Conservation (phyloP, 2,797 vertebrate species). For the Gymnothorax javanicus region DNA sequence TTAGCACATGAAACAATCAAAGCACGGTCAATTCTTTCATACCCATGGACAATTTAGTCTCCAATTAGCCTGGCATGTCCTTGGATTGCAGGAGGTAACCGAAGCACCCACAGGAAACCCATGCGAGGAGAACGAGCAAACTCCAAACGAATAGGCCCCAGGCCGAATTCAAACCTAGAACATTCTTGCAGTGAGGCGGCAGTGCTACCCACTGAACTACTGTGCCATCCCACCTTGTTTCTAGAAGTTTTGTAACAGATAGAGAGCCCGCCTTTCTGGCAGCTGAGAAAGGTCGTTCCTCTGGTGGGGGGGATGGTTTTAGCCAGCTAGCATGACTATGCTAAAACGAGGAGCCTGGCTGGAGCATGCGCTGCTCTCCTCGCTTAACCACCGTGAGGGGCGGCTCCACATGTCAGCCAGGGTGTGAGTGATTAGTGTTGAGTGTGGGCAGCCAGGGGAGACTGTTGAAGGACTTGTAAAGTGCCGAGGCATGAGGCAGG, state of each 20-base stretch:
- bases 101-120: too few relatives aligned
- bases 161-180: too few relatives aligned
- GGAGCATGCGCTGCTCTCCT: not conserved
- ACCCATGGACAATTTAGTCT: too few relatives aligned
- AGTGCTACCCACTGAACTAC: too few relatives aligned
- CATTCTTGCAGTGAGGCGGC: too few relatives aligned
- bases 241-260: not conserved
- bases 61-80: too few relatives aligned
- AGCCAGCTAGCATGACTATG: not conserved
- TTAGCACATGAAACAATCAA: too few relatives aligned
- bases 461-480: not conserved
- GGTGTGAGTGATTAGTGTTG: not conserved
- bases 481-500: not conserved
- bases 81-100: too few relatives aligned
- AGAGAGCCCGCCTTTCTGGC: not conserved
- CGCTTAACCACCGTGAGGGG: not conserved
- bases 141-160: too few relatives aligned
- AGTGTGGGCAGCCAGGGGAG: not conserved
- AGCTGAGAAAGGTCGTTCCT: not conserved
- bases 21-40: too few relatives aligned
- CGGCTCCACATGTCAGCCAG: too few relatives aligned
- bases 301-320: not conserved
- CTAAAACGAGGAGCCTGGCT: not conserved
- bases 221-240: not conserved
- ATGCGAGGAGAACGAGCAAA: too few relatives aligned